These are phyloP conservation scores for Dryoscopus gambensis DNA, from an alignment of 2,113 vertebrate species.

Conservation along the genomic window DNA sequence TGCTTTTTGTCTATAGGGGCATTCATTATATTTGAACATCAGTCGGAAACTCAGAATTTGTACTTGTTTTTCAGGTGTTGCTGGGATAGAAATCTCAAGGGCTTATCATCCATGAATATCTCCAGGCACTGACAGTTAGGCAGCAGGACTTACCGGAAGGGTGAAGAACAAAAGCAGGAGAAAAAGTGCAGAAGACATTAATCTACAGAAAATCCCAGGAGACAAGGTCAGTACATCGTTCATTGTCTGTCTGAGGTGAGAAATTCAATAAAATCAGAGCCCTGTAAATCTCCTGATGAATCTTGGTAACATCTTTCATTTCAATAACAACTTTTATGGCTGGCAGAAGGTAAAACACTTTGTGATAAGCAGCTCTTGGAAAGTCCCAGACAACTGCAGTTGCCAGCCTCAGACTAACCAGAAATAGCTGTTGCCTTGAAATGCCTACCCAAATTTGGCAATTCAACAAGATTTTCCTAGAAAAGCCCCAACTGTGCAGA, in stretches of 20 bases:
- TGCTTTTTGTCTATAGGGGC: neutral
- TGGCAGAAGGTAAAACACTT: neutral
- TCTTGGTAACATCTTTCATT: constrained; percentile 22
- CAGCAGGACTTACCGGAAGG: neutral
- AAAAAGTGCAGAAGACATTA: constrained; percentile 15
- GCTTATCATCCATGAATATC: neutral
- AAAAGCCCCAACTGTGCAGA: neutral
- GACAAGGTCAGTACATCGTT: neutral
- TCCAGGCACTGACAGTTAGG: neutral
- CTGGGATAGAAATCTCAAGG: neutral
- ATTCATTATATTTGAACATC: neutral
- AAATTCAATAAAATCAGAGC: constrained; percentile 26
- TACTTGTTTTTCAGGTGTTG: neutral
- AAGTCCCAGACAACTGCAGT: neutral
- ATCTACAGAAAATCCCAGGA: neutral
- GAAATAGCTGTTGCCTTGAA: neutral
- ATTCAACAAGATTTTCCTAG: neutral
- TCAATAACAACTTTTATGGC: neutral
- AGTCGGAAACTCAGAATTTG: neutral
- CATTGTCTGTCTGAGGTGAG: constrained; percentile 8
- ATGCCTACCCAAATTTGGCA: neutral
- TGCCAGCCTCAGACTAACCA: neutral
- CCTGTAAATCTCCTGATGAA: neutral
- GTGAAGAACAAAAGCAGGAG: neutral
- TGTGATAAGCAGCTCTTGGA: neutral